Evolutionary conservation across 2,888 invertebrate species (phyloP).

Genomic region (Antheraea yamamai): DNA sequence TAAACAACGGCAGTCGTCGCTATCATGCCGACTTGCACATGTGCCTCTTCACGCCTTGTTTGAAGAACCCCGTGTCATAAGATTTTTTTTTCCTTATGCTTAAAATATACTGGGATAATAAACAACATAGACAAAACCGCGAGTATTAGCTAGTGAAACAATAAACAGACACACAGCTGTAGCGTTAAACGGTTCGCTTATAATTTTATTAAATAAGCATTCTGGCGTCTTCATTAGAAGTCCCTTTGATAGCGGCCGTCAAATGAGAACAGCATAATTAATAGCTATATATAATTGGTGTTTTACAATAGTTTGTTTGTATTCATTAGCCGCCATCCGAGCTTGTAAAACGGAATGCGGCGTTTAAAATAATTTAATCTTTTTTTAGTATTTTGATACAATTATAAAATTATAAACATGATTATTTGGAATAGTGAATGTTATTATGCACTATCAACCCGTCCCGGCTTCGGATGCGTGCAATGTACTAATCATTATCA

Average conservation of each 20-base stretch:
- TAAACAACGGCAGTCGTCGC: too few relatives aligned
- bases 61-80: too few relatives aligned
- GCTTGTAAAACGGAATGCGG: slow-evolving; percentile 44
- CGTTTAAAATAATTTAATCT: slow-evolving; percentile 31
- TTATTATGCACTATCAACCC: not conserved
- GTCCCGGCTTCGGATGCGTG: too few relatives aligned
- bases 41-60: too few relatives aligned
- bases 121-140: too few relatives aligned
- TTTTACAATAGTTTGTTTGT: slow-evolving; percentile 44
- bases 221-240: slow-evolving; percentile 13
- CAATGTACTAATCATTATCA: too few relatives aligned
- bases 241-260: slow-evolving; percentile 21
- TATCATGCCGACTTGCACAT: too few relatives aligned
- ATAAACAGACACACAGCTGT: not conserved
- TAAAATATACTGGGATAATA: too few relatives aligned
- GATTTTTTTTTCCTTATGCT: too few relatives aligned
- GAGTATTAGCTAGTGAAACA: not conserved
- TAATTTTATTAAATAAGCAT: slow-evolving; percentile 21
- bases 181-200: not conserved
- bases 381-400: not conserved
- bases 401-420: not conserved
- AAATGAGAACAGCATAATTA: slow-evolving; percentile 37
- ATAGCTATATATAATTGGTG: slow-evolving; percentile 40
- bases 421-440: not conserved
- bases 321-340: slow-evolving; percentile 44